Conservation (phyloP, 2,888 invertebrate species). For the Cantharis lateralis region DNA sequence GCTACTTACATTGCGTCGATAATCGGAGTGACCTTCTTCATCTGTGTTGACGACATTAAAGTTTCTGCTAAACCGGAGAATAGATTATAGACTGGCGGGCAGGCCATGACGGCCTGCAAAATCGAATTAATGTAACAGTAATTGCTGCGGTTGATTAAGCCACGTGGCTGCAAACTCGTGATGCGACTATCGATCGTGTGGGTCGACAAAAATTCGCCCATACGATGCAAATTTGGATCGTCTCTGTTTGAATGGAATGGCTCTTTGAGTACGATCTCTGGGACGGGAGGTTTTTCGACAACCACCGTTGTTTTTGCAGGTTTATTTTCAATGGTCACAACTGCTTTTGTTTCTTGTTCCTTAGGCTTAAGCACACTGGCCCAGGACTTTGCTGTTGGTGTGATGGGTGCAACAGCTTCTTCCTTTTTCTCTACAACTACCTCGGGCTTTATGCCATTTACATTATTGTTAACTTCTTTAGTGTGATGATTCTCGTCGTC, state of each 20-base stretch:
- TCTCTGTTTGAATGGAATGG: conserved; percentile 60
- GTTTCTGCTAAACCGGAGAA: conserved; percentile 76
- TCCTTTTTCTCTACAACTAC: not conserved
- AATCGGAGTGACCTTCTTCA: conserved; percentile 72
- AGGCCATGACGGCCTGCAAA: conserved; percentile 89
- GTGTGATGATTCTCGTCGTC: not conserved
- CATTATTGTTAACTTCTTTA: not conserved
- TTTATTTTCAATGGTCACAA: conserved; percentile 38
- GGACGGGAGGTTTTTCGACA: conserved; percentile 38
- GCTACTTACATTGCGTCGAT: conserved; percentile 88
- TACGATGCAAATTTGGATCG: conserved; percentile 70
- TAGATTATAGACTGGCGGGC: conserved; percentile 94
- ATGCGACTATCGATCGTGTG: conserved; percentile 79
- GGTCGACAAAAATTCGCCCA: conserved; percentile 76
- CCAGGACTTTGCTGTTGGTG: conserved; percentile 63
- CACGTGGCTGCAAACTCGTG: conserved; percentile 83
- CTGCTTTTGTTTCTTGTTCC: not conserved
- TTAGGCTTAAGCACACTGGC: conserved; percentile 64
- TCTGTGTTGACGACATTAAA: conserved; percentile 58
- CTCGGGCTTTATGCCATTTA: not conserved
- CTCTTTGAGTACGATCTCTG: conserved; percentile 49
- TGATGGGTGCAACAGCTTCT: conserved; percentile 34
- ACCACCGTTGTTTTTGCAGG: conserved; percentile 59
- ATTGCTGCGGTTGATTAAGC: conserved; percentile 90
- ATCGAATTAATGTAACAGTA: conserved; percentile 97